phyloP scores from a whole-genome alignment of 1,140 invertebrate genomes.

The Gerris buenoi region DNA sequence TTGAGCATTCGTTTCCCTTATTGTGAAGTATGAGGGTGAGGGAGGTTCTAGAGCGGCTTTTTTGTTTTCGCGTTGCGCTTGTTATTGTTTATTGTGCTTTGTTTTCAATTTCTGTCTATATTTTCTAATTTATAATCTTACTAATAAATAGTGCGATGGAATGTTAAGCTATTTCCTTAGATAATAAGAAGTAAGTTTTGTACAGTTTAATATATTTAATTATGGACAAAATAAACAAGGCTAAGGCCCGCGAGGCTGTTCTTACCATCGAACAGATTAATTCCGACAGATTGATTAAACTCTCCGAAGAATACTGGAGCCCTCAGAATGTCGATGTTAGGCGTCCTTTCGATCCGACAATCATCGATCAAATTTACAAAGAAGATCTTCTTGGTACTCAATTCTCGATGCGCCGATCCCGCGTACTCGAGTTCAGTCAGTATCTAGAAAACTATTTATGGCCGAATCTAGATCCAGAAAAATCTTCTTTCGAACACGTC shows the following conservation, averaged over 20 bases:
- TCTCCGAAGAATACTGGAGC: not conserved
- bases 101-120: too few species aligned
- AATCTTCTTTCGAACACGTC: slow-evolving; percentile 61
- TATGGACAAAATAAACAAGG: not conserved
- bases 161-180: not conserved
- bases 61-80: too few species aligned
- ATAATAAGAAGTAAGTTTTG: too few species aligned
- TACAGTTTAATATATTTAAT: too few species aligned
- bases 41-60: too few species aligned
- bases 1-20: too few species aligned
- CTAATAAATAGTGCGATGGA: too few species aligned
- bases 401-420: slow-evolving; percentile 72
- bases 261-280: not conserved
- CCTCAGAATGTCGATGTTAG: not conserved
- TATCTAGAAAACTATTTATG: slow-evolving; percentile 94
- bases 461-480: slow-evolving; percentile 68
- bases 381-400: not conserved
- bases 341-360: not conserved
- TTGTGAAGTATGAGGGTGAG: too few species aligned
- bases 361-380: not conserved
- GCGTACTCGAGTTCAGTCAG: slow-evolving; percentile 93
- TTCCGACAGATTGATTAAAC: not conserved
- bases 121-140: too few species aligned
- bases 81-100: too few species aligned
- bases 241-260: not conserved